phyloP scores from a whole-genome alignment of 2,888 invertebrate genomes.

The Drosophila hamatofila region DNA sequence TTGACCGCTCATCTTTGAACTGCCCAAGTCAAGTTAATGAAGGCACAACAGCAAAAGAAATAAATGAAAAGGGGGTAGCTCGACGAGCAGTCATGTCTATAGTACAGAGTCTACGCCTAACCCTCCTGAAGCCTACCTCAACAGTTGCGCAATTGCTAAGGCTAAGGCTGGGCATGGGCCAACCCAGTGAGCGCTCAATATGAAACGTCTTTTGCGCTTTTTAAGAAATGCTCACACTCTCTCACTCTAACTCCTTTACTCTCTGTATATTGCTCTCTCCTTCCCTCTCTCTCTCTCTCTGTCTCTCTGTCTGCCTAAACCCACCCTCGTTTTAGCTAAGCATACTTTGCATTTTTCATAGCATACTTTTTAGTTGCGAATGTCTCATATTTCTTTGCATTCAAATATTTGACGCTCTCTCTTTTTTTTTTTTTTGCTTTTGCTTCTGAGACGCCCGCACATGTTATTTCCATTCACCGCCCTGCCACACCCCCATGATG shows the following conservation, averaged over 20 bases:
- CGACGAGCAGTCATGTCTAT: background rate
- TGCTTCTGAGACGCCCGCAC: constrained; percentile 13
- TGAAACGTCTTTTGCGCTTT: constrained; percentile 51
- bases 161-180: constrained; percentile 43
- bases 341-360: constrained; percentile 53
- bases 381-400: constrained; percentile 16
- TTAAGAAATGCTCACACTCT: constrained; percentile 32
- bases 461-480: constrained; percentile 6
- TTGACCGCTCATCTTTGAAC: constrained; percentile 73
- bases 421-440: background rate
- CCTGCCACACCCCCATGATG: background rate
- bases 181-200: constrained; percentile 48
- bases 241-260: background rate
- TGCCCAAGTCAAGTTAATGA: constrained; percentile 65
- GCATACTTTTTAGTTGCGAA: constrained; percentile 65
- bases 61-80: constrained; percentile 42
- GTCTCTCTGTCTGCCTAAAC: constrained; percentile 6
- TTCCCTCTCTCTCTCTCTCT: background rate
- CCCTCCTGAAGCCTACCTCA: constrained; percentile 74
- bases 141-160: constrained; percentile 66
- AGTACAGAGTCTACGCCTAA: constrained; percentile 13
- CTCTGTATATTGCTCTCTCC: background rate
- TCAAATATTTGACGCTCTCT: constrained; percentile 34
- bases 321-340: constrained; percentile 35
- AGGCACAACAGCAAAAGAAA: background rate